Evolutionary conservation across 2,797 vertebrate genomes (phyloP).

Genomic region (Zenarchopterus dispar): DNA sequence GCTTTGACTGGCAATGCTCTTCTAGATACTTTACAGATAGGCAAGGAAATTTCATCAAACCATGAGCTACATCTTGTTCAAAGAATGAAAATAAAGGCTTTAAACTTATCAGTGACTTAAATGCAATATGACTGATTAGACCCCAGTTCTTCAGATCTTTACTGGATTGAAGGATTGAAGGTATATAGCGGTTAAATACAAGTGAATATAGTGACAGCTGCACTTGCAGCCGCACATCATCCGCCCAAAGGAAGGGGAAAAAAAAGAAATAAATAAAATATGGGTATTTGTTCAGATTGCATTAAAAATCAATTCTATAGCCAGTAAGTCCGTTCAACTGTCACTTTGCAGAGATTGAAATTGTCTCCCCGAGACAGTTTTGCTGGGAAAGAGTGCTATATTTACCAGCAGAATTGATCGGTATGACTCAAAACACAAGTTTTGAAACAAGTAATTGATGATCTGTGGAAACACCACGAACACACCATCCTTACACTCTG

Average conservation of each 20-base stretch:
- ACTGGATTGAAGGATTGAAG: too few relatives aligned
- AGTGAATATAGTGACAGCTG: too few relatives aligned
- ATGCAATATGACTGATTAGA: not conserved
- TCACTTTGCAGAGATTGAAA: conserved; percentile 26
- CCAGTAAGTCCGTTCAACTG: conserved; percentile 11
- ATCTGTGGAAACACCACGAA: conserved; percentile 11
- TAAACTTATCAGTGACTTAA: conserved; percentile 2
- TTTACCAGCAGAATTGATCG: conserved; percentile 47
- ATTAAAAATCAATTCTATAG: not conserved
- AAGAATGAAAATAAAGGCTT: not conserved
- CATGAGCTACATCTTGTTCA: conserved; percentile 1
- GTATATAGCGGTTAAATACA: too few relatives aligned
- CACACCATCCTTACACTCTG: conserved; percentile 7
- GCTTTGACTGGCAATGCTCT: conserved; percentile 7
- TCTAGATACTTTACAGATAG: not conserved
- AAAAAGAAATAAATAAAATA: not conserved
- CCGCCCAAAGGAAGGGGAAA: not conserved
- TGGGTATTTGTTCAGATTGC: not conserved
- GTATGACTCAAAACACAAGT: conserved; percentile 38
- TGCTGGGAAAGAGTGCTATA: conserved; percentile 46
- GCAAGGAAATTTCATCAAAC: conserved; percentile 1
- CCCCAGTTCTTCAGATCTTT: too few relatives aligned
- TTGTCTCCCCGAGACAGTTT: conserved; percentile 30
- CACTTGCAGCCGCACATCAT: too few relatives aligned
- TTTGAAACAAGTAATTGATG: conserved; percentile 25